phyloP scores from a whole-genome alignment of 2,888 invertebrate species.

The Amphimallon solstitiale region DNA sequence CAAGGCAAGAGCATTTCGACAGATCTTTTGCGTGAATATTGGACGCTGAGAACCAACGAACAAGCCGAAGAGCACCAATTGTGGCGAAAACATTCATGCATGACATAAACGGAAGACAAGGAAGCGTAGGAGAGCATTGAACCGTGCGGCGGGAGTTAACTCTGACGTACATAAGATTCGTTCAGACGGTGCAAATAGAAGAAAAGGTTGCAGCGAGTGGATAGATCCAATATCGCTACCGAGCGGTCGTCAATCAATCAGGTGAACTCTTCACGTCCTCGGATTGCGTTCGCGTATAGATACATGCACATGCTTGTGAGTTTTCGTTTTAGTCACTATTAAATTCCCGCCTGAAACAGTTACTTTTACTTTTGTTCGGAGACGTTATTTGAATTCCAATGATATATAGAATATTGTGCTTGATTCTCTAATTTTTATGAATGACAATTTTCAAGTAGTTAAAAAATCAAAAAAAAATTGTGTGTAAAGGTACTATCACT shows the following conservation, averaged over 20 bases:
- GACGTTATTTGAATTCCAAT: neutral
- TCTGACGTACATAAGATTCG: slow-evolving; percentile 9
- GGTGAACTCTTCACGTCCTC: slow-evolving; percentile 44
- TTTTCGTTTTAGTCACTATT: neutral
- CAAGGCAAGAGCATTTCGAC: no score
- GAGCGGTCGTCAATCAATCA: slow-evolving; percentile 47
- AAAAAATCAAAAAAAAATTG: no score
- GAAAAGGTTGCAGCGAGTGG: slow-evolving; percentile 35
- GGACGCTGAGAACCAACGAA: neutral
- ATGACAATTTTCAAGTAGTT: no score
- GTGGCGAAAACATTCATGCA: slow-evolving; percentile 44
- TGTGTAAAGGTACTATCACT: no score
- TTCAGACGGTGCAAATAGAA: slow-evolving; percentile 21
- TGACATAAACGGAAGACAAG: slow-evolving; percentile 44
- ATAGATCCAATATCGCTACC: slow-evolving; percentile 44
- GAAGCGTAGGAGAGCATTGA: slow-evolving; percentile 41
- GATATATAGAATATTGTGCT: no score
- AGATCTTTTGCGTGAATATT: no score
- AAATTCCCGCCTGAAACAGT: neutral
- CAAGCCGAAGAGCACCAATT: neutral
- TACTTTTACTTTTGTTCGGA: slow-evolving; percentile 3
- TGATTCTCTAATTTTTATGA: no score
- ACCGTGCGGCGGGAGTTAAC: slow-evolving; percentile 25
- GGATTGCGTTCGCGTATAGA: neutral
- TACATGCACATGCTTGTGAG: neutral